These are phyloP conservation scores for Heloderma charlesbogerti DNA, from an alignment of 2,113 vertebrate genomes.

Conservation along the genomic window DNA sequence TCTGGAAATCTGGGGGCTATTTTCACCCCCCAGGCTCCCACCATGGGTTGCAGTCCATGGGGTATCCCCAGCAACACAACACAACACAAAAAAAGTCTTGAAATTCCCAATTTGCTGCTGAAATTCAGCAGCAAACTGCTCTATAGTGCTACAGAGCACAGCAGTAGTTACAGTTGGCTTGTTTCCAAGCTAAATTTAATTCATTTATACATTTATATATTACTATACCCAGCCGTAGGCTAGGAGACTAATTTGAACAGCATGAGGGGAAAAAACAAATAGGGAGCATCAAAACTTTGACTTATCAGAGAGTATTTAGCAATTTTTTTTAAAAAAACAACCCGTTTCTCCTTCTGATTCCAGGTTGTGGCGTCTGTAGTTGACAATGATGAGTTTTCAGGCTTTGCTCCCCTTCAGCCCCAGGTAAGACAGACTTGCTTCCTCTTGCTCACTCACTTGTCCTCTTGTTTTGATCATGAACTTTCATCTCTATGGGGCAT, in stretches of 20 bases:
- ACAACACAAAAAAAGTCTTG: no score
- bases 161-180: no score
- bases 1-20: no score
- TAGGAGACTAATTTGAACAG: not conserved
- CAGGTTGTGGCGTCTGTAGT: constrained; percentile 94
- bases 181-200: no score
- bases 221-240: not conserved
- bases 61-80: no score
- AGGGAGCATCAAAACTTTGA: not conserved
- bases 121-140: no score
- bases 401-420: constrained; percentile 94
- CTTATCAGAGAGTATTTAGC: rapidly evolving
- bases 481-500: not conserved
- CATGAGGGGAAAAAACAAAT: not conserved
- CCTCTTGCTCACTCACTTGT: rapidly evolving
- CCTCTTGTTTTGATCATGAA: not conserved
- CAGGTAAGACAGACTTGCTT: constrained; percentile 79
- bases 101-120: no score
- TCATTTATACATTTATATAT: no score
- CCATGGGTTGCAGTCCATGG: no score
- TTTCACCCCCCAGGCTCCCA: no score
- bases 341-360: constrained; percentile 20
- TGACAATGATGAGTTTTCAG: constrained; percentile 91
- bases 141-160: no score
- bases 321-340: not conserved